Base-by-base conservation (phyloP, 2,888 invertebrate genomes). In the Atethmia centrago region DNA sequence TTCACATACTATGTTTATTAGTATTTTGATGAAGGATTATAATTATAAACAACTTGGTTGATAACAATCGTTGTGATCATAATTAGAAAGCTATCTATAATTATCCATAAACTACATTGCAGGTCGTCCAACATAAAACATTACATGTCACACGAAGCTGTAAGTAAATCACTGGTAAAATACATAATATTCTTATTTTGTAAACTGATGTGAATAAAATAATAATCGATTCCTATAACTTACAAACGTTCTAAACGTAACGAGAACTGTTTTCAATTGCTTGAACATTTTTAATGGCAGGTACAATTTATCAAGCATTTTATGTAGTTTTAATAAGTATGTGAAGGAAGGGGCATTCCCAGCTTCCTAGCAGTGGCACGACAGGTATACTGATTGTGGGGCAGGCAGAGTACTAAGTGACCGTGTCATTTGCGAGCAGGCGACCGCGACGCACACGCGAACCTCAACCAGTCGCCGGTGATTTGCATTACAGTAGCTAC, bases 351-450 rank as follows among this genome's bases (percentile, higher is more conserved):
- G 53, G 42, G 47, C 25, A 31, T 79, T 74, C 63, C 28, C 28
- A 69, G 45, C 47, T 56, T 67, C 36, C 45, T 53, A 36, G 31
- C 67, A 63, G 53, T 65, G 56, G 25, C 40, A 21, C 53, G 63
- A 36, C 69, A 67, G 75, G 70, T 71, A 74, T 68, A 74, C 58
- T 63, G 65, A 79, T 59, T 59, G 66, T 28, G 45, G 68, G 56
- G 28, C 47, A n/a, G 74, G 51, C 63, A 63, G 51, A 63, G 62
- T 59, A 67, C 51, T 16, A 55, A 45, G 80, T 71, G 75, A 74
- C 74, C 75, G 84, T 74, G 80, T 80, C 75, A 74, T 74, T 69
- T 53, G 70, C n/a, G 70, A 53, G 45, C 80, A 80, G 42, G 84
- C 51, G 56, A 81, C 61, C 75, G 80, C 49, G 64, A 84, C 84